Evolutionary conservation across 2,888 invertebrate genomes (phyloP).

Genomic region (Toxonevra muliebris): DNA sequence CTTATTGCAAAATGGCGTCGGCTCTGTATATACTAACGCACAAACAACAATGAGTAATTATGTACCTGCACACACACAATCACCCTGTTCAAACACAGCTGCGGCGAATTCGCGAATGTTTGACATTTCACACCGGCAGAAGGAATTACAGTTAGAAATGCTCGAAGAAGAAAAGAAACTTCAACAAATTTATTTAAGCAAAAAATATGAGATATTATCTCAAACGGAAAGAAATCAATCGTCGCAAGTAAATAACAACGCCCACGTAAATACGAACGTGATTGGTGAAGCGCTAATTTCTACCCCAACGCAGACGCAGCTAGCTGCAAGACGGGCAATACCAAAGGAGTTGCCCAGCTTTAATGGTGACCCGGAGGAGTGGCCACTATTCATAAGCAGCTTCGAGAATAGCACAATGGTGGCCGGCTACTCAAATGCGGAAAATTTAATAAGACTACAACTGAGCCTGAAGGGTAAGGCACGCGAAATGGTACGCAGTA

Average conservation of each 20-base stretch:
- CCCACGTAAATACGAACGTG: neutral
- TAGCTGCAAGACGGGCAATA: conserved; percentile 25
- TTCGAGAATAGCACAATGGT: conserved; percentile 30
- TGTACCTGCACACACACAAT: neutral
- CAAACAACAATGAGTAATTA: neutral
- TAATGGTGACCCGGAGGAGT: conserved; percentile 28
- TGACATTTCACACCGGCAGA: neutral
- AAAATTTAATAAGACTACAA: conserved; percentile 30
- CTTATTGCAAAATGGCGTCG: neutral
- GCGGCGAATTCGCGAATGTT: neutral
- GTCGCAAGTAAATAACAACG: neutral
- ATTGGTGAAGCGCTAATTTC: too few species aligned
- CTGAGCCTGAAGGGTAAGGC: conserved; percentile 30
- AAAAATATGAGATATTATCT: conserved; percentile 6
- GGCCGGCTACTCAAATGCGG: conserved; percentile 26
- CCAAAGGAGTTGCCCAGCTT: conserved; percentile 29
- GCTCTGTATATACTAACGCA: neutral
- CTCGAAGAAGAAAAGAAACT: conserved; percentile 32
- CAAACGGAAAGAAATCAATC: neutral
- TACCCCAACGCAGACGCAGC: conserved; percentile 22
- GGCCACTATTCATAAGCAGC: conserved; percentile 30
- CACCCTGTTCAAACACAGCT: neutral
- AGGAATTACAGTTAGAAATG: conserved; percentile 20
- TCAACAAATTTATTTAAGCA: too few species aligned
- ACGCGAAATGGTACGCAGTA: conserved; percentile 26